Percentiles rank a stretch among this genome's conserved stretches.
Conservation (phyloP, 1,140 invertebrate species). For the Plectrocnemia conspersa region DNA sequence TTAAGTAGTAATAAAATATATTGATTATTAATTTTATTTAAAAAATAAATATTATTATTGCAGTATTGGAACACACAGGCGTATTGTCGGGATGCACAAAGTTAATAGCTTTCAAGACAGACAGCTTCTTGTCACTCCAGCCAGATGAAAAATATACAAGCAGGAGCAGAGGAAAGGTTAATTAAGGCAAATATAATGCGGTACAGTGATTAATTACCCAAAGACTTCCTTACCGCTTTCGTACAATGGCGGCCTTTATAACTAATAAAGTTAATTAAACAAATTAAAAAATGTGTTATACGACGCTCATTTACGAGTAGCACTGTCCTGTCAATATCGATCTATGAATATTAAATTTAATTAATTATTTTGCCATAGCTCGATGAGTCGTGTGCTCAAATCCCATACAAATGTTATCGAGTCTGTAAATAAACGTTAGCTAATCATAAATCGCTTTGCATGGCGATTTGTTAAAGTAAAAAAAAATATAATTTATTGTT, state of each 20-base stretch:
- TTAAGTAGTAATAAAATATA: too few species aligned
- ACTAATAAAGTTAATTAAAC: neutral
- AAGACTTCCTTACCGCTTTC: neutral
- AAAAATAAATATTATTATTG: slow-evolving; percentile 4
- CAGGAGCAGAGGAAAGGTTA: slow-evolving; percentile 17
- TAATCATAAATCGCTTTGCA: neutral
- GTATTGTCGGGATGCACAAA: slow-evolving; percentile 7
- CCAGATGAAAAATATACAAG: slow-evolving; percentile 12
- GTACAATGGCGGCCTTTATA: neutral
- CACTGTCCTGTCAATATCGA: too few species aligned
- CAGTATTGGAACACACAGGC: neutral
- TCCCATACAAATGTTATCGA: neutral
- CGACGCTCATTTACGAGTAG: neutral
- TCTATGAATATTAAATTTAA: too few species aligned
- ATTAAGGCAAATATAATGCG: slow-evolving; percentile 23
- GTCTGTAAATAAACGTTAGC: neutral
- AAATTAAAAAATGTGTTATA: neutral
- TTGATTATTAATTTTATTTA: neutral
- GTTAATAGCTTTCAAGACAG: slow-evolving; percentile 24
- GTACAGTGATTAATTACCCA: slow-evolving; percentile 15
- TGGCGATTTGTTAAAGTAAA: neutral
- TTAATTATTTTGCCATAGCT: neutral
- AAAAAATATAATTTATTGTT: neutral
- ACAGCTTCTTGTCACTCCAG: slow-evolving; percentile 10
- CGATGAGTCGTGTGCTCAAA: neutral